Base-by-base conservation (phyloP, 2,888 invertebrate species). In the Nymphalis polychloros region DNA sequence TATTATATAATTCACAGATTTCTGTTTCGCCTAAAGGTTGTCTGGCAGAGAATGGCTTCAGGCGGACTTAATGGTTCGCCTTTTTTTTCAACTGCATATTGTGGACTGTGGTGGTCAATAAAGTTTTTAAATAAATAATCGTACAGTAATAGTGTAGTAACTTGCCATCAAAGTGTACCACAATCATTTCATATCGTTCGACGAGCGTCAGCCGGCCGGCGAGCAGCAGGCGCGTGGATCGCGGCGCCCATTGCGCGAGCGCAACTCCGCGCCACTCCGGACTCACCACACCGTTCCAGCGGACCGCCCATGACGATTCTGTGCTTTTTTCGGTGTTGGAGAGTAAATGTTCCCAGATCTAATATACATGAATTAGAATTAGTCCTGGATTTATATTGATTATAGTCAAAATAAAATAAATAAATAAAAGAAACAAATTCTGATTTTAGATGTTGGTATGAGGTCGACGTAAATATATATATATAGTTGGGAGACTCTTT, bases 161-260 rank as follows among this genome's bases (percentile, higher is more conserved):
- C 20, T 23, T 52, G 84, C 81, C 81, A 69, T 76, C 72, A 27
- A 78, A 72, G 31, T 76, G 70, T 69, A 87, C 68, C 66, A 87
- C 84, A 66, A 84, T 72, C 57, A 87, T 76, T 75, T 88, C 88
- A 85, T 86, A 84, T 73, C 83, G 82, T 69, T 74, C 78, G 41
- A 78, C 75, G 57, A 88, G 84, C 70, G 81, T 81, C 20, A 83
- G 80, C 63, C 78, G 77, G n/a, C 89, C 89, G 8, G 81, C 79
- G 41, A 85, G 72, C 72, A 89, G 81, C 74, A 89, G 81, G 3
- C 84, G 81, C n/a, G 70, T 66, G 17, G 72, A 69, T 46, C 35
- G 68, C 59, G 78, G 76, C 46, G 77, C 76, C 79, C 79, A 77
- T 84, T 72, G 59, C 47, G 62, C 75, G 65, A 72, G 46, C 59